Conservation (phyloP, 2,797 vertebrate genomes). For the Takifugu rubripes region DNA sequence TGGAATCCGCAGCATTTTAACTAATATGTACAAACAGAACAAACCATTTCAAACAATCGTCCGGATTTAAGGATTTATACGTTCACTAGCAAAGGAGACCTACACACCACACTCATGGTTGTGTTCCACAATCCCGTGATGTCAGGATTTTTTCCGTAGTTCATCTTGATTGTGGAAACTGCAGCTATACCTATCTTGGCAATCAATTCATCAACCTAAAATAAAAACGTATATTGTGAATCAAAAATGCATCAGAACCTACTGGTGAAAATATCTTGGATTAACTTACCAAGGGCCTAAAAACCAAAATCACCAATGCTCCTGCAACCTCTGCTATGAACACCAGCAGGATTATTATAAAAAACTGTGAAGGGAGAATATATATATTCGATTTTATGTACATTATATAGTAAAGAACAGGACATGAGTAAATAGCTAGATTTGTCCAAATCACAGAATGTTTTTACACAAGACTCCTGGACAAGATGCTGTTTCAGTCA, state of each 20-base stretch:
- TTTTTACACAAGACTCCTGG: too few species aligned
- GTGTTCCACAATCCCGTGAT: constrained; percentile 75
- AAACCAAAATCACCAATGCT: constrained; percentile 77
- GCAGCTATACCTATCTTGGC: constrained; percentile 49
- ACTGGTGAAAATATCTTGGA: neutral
- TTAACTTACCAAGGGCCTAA: constrained; percentile 75
- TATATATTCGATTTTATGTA: neutral
- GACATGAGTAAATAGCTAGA: too few species aligned
- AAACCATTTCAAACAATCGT: neutral
- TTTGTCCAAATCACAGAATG: too few species aligned
- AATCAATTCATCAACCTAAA: constrained; percentile 68
- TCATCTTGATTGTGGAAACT: constrained; percentile 53
- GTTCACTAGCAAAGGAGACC: neutral
- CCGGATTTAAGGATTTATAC: neutral
- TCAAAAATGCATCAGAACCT: neutral
- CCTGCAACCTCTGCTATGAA: constrained; percentile 80
- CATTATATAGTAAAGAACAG: too few species aligned
- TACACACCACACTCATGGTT: constrained; percentile 72
- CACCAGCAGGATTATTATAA: constrained; percentile 76
- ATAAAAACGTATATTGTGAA: constrained; percentile 2
- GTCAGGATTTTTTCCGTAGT: constrained; percentile 65
- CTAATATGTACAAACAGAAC: constrained; percentile 49
- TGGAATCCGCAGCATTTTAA: constrained; percentile 77
- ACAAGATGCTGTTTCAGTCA: too few species aligned
- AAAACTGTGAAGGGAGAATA: constrained; percentile 70